These are phyloP conservation scores for Babyrousa celebensis DNA, from an alignment of 2,797 vertebrate genomes.

Conservation along the genomic window DNA sequence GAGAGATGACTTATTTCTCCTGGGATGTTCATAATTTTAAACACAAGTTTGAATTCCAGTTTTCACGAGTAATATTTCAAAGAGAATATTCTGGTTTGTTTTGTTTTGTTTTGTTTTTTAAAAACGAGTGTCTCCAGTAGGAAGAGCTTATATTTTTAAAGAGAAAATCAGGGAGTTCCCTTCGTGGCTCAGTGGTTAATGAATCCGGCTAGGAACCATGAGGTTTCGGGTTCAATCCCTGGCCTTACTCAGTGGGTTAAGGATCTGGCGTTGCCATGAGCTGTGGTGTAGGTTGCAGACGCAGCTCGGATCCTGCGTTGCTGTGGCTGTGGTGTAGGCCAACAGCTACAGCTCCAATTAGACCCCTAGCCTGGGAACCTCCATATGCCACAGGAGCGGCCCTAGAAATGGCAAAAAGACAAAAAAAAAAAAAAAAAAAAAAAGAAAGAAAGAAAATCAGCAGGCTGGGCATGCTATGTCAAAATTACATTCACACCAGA, in stretches of 20 bases:
- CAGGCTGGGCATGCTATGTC: background rate
- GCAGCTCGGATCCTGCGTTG: no score
- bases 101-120: slow-evolving; percentile 12
- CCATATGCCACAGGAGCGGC: no score
- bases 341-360: no score
- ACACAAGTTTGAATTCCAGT: slow-evolving; percentile 57
- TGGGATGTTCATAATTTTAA: slow-evolving; percentile 14
- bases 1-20: slow-evolving; percentile 4
- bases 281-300: no score
- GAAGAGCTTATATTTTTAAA: slow-evolving; percentile 50
- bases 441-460: background rate
- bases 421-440: background rate
- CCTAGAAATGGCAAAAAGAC: no score
- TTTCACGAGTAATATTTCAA: slow-evolving; percentile 56
- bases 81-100: background rate
- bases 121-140: slow-evolving; percentile 19
- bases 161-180: background rate
- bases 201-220: no score
- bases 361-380: no score
- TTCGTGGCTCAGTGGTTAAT: no score
- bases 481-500: slow-evolving; percentile 4
- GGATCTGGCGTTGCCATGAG: no score
- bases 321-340: no score
- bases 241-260: no score
- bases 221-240: no score